These are phyloP conservation scores for Dendrolimus houi DNA, from an alignment of 2,888 invertebrate genomes.

Conservation along the genomic window DNA sequence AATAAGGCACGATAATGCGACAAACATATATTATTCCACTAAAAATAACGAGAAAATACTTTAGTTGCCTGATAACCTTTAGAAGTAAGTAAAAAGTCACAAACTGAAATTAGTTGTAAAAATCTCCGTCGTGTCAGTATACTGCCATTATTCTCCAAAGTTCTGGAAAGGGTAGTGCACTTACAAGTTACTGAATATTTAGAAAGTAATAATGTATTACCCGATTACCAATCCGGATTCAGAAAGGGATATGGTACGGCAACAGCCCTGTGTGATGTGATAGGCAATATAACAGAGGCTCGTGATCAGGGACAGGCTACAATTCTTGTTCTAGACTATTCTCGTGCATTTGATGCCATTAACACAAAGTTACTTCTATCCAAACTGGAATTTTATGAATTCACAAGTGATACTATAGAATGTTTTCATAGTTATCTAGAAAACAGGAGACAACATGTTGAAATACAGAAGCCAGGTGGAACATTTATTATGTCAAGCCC, in stretches of 20 bases:
- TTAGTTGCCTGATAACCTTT: too few species aligned
- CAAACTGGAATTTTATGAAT: slow-evolving; percentile 12
- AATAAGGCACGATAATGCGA: too few species aligned
- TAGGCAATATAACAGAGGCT: slow-evolving; percentile 12
- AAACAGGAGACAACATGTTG: slow-evolving; percentile 7
- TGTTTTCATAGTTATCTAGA: slow-evolving; percentile 13
- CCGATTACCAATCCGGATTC: not conserved
- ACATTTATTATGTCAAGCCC: too few species aligned
- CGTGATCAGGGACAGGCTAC: slow-evolving; percentile 7
- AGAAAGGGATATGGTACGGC: slow-evolving; percentile 15
- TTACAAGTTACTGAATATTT: slow-evolving; percentile 4
- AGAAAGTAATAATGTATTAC: slow-evolving; percentile 8
- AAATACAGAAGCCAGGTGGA: too few species aligned
- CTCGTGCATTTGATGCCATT: slow-evolving; percentile 14
- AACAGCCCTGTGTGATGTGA: slow-evolving; percentile 10
- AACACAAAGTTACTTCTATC: slow-evolving; percentile 7
- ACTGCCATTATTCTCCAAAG: slow-evolving; percentile 9
- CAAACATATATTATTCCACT: too few species aligned
- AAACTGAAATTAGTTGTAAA: too few species aligned
- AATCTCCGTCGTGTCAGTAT: slow-evolving; percentile 13
- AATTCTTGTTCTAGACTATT: slow-evolving; percentile 11
- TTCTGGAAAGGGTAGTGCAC: slow-evolving; percentile 6
- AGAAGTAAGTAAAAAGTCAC: too few species aligned
- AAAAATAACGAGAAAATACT: too few species aligned
- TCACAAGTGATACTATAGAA: slow-evolving; percentile 2